phyloP scores from a whole-genome alignment of 1,140 invertebrate genomes.

The Nilaparvata lugens region DNA sequence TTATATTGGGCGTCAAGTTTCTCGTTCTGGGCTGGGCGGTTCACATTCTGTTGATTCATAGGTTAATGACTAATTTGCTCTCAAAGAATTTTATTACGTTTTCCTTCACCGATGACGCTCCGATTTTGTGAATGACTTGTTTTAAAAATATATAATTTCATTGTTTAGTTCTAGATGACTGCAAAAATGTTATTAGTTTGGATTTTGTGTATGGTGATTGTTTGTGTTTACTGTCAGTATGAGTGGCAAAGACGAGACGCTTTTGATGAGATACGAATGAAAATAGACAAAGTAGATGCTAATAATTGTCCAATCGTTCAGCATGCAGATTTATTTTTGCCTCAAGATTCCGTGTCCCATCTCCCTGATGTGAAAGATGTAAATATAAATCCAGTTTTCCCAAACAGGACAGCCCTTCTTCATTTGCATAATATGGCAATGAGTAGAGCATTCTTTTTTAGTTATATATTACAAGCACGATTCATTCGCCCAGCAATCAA shows the following conservation, averaged over 20 bases:
- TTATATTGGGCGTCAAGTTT: too few relatives aligned
- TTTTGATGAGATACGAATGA: constrained; percentile 76
- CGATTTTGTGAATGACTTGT: too few relatives aligned
- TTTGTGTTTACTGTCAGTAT: constrained; percentile 53
- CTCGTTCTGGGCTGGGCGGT: too few relatives aligned
- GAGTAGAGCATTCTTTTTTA: constrained; percentile 90
- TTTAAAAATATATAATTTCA: too few relatives aligned
- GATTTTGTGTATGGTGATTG: background rate
- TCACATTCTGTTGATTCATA: too few relatives aligned
- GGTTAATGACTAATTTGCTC: too few relatives aligned
- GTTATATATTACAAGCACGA: constrained; percentile 85
- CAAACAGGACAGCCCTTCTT: constrained; percentile 84
- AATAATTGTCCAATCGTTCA: constrained; percentile 87
- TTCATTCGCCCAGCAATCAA: constrained; percentile 83
- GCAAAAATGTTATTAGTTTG: too few relatives aligned
- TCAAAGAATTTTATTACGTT: too few relatives aligned
- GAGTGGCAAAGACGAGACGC: constrained; percentile 80
- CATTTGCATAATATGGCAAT: constrained; percentile 95
- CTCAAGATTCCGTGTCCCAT: constrained; percentile 76
- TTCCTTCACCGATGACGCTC: too few relatives aligned
- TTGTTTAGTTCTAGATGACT: too few relatives aligned
- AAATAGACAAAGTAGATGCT: constrained; percentile 65
- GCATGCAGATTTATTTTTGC: constrained; percentile 73
- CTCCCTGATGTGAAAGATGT: constrained; percentile 90
- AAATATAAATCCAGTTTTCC: constrained; percentile 90